Percentiles rank a stretch among this genome's conserved stretches.
These are phyloP conservation scores for Eulithis prunata DNA, from an alignment of 2,888 invertebrate genomes.

Conservation along the genomic window DNA sequence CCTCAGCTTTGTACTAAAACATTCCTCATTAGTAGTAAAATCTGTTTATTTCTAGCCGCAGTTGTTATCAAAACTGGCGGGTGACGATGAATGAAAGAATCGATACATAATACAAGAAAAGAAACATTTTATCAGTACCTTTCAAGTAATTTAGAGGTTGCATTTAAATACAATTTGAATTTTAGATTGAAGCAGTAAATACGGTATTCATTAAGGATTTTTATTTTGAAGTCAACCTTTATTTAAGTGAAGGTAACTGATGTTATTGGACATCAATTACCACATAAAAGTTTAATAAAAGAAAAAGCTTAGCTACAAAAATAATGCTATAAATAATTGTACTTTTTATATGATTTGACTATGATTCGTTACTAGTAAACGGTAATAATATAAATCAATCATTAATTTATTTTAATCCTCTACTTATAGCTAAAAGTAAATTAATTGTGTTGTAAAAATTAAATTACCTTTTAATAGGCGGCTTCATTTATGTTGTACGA, in stretches of 20 bases:
- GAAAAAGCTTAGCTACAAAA: background rate
- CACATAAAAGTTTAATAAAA: constrained; percentile 14
- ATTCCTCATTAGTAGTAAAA: too few relatives aligned
- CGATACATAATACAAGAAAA: too few relatives aligned
- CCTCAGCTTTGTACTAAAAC: background rate
- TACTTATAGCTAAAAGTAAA: too few relatives aligned
- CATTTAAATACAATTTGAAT: constrained; percentile 25
- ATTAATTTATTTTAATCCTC: too few relatives aligned
- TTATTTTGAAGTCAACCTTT: constrained; percentile 23
- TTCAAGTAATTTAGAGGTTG: constrained; percentile 16
- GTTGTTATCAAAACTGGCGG: too few relatives aligned
- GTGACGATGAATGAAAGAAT: too few relatives aligned
- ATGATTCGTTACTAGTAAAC: too few relatives aligned
- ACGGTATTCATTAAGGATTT: constrained; percentile 28
- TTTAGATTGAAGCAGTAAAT: constrained; percentile 24
- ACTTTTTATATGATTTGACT: too few relatives aligned
- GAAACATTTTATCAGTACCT: background rate
- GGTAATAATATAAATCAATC: too few relatives aligned
- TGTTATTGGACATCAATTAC: background rate
- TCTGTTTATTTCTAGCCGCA: too few relatives aligned
- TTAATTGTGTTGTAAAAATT: too few relatives aligned
- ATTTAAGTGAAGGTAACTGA: constrained; percentile 23
- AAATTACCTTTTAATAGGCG: background rate
- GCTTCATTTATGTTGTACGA: background rate
- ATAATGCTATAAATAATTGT: background rate